Conservation (phyloP, 2,113 vertebrate genomes). For the Calidris pugnax region DNA sequence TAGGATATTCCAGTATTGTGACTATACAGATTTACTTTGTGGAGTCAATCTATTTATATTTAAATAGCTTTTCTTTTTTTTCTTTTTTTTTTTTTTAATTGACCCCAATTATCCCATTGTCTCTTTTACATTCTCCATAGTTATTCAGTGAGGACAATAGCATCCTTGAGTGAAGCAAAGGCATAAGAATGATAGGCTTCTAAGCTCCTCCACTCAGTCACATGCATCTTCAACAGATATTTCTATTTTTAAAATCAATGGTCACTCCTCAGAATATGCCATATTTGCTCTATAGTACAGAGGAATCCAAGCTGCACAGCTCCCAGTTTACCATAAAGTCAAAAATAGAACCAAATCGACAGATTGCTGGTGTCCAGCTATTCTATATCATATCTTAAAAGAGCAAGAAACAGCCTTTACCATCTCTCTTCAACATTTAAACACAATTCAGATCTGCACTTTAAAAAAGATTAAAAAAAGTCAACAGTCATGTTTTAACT, state of each 20-base stretch:
- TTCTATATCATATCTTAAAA: constrained; percentile 21
- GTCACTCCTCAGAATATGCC: neutral
- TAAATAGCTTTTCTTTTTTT: neutral
- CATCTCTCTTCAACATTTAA: constrained; percentile 47
- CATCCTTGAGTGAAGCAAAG: constrained; percentile 15
- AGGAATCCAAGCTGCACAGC: constrained; percentile 16
- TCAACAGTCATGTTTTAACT: constrained; percentile 74
- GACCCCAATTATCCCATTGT: constrained; percentile 35
- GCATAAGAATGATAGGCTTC: constrained; percentile 10
- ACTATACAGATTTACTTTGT: neutral
- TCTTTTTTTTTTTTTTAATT: neutral
- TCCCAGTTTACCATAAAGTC: neutral
- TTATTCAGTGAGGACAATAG: constrained; percentile 63
- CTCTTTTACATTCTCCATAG: neutral
- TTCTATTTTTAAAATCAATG: constrained; percentile 55
- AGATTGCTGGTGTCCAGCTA: neutral
- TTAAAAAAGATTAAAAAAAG: constrained; percentile 42
- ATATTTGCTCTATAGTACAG: neutral
- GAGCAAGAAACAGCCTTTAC: constrained; percentile 7
- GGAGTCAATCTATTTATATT: constrained; percentile 1
- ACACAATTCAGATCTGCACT: constrained; percentile 15
- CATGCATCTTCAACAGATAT: constrained; percentile 10
- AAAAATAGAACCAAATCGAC: constrained; percentile 29
- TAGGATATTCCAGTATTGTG: neutral
- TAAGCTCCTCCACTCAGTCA: constrained; percentile 19